Conservation (phyloP, 2,113 vertebrate genomes). For the Conger conger region DNA sequence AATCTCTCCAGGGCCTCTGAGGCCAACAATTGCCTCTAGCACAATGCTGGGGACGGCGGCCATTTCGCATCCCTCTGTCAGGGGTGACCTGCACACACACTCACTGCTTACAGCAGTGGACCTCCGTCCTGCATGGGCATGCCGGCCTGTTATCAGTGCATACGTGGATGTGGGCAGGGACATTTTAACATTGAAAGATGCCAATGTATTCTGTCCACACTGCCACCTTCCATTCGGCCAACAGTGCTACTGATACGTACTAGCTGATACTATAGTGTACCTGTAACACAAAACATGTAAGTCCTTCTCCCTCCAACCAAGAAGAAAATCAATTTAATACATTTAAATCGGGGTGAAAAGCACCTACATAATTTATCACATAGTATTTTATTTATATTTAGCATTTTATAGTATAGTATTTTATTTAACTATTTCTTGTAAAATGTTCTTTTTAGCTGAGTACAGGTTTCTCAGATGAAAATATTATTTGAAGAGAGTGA, state of each 20-base stretch:
- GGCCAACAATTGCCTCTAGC: not conserved
- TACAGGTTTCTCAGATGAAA: not conserved
- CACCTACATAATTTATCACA: not conserved
- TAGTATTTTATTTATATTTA: not conserved
- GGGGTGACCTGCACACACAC: not conserved
- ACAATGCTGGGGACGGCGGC: not conserved
- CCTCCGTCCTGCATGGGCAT: constrained; percentile 2
- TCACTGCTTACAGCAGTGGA: not conserved
- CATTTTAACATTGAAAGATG: not conserved
- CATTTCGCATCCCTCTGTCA: not conserved
- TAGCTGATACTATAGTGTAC: not conserved
- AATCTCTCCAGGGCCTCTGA: not conserved
- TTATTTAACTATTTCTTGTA: not conserved
- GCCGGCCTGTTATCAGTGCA: not conserved
- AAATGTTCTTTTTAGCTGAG: not conserved
- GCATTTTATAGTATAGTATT: no score
- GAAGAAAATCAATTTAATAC: not conserved
- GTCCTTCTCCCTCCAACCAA: not conserved
- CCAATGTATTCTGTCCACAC: not conserved
- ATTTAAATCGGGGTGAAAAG: not conserved
- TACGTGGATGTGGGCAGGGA: not conserved
- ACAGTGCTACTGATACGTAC: not conserved
- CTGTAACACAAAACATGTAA: not conserved
- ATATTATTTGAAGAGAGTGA: not conserved
- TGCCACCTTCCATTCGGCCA: not conserved